Base-by-base conservation (phyloP, 1,140 invertebrate species). In the Pseudoatta argentina region DNA sequence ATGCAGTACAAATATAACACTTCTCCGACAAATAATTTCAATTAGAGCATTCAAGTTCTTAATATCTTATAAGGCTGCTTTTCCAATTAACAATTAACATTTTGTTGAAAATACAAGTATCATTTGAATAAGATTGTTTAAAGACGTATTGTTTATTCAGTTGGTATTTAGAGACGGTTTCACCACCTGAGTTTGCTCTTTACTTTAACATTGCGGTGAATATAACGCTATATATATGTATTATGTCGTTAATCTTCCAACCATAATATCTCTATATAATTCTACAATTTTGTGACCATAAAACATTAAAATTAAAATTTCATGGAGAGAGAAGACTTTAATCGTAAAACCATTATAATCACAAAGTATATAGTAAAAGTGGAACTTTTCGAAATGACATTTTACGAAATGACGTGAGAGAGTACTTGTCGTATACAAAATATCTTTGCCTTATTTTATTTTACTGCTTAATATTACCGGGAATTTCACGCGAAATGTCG, bases 11-110 rank as follows among this genome's bases (percentile, higher is more conserved):
- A 83, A 61, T 39, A 16, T 83, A 63, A 73, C 27, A 27, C 14
- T 83, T 1, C 3, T 61, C 14, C 71, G 55, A 30, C 69, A 30
- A 44, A 73, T 59, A 61, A 59, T 21, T 59, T 73, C 39, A 72
- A 44, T n/a, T 55, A 39, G 27, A n/a, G 16, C 16, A 30, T 59
- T 73, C 4, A 48, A 12, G 24, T 73, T 21, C 24, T 10, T 48
- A 73, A 61, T 73, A 55, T 0, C 55, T 61, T 14, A 61, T 14
- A 3, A 44, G 14, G 4, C 39, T 83, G 39, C n/a, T 61, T 75
- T 75, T 34, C 18, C 34, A 82, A 83, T 83, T 82, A 82, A 24
- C 39, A 66, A 78, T 53, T 55, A 79, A 5, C 3, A 27, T 81
- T 18, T 27, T 24, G 10, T 71, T 2, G 48, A 67, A 55, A n/a